Evolutionary conservation across 2,888 invertebrate genomes (phyloP).

Genomic region (Caradrina kadenii): DNA sequence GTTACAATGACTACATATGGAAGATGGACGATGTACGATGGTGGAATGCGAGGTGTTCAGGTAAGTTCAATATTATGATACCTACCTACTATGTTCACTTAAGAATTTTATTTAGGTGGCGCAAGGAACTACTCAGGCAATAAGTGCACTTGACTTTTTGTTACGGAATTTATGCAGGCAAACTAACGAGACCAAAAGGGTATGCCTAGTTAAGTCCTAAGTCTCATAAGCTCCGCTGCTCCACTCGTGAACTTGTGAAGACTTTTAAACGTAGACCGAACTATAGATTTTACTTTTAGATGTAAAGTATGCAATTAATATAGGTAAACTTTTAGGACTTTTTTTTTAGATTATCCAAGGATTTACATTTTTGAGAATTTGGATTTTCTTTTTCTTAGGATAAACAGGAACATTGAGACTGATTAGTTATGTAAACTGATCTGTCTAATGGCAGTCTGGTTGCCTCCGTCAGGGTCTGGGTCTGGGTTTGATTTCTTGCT

Average conservation of each 20-base stretch:
- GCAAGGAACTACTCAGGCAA: background rate
- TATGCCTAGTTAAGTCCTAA: background rate
- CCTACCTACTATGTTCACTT: background rate
- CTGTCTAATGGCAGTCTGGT: no score
- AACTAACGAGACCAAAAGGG: background rate
- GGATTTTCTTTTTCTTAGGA: no score
- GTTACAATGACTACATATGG: slow-evolving; percentile 79
- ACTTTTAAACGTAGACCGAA: no score
- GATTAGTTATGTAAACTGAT: no score
- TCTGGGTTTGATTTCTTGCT: slow-evolving; percentile 1
- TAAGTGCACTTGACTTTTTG: background rate
- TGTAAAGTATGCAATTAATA: no score
- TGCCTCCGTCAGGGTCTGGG: background rate
- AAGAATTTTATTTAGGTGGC: background rate
- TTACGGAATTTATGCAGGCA: background rate
- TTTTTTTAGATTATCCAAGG: background rate
- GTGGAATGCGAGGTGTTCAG: slow-evolving; percentile 81
- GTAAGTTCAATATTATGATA: slow-evolving; percentile 66
- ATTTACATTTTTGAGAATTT: no score
- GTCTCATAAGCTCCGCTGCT: background rate
- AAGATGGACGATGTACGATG: slow-evolving; percentile 84
- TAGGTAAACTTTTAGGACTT: background rate
- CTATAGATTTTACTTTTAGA: no score
- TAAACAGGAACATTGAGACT: no score
- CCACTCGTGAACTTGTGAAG: no score